Evolutionary conservation across 2,113 vertebrate genomes (phyloP).

Genomic region (Odontophorus gujanensis): DNA sequence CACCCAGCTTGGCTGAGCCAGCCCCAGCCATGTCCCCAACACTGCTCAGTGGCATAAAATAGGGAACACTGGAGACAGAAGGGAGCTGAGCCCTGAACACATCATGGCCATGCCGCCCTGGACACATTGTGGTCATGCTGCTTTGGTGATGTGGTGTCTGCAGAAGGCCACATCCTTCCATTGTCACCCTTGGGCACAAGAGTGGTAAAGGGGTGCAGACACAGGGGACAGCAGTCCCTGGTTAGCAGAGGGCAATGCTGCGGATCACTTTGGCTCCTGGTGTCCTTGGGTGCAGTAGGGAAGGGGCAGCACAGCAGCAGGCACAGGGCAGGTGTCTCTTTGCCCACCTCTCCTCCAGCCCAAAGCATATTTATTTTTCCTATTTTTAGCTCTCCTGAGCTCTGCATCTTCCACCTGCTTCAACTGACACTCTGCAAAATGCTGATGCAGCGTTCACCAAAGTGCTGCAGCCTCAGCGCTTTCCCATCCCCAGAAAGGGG

Average conservation of each 20-base stretch:
- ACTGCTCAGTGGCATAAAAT: not conserved
- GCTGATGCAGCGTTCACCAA: not conserved
- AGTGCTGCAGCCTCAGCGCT: not conserved
- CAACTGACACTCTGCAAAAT: not conserved
- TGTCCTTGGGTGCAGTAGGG: not conserved
- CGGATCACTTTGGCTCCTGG: not conserved
- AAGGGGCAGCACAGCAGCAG: rapidly evolving
- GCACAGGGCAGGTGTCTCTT: not conserved
- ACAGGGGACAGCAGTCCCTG: not conserved
- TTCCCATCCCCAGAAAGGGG: not conserved
- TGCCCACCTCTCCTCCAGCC: not conserved
- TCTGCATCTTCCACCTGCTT: not conserved
- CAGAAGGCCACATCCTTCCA: not conserved
- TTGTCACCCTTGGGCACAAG: not conserved
- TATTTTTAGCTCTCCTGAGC: not conserved
- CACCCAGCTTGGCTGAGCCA: not conserved
- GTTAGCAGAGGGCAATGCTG: not conserved
- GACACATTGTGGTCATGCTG: not conserved
- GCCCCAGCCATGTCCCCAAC: rapidly evolving
- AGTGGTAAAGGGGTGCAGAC: not conserved
- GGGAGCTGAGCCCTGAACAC: not conserved
- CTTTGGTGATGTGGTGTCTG: rapidly evolving
- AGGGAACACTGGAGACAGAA: rapidly evolving
- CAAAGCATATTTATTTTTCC: not conserved
- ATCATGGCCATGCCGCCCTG: not conserved